Conservation (phyloP, 2,113 vertebrate genomes). For the Gadus chalcogrammus region DNA sequence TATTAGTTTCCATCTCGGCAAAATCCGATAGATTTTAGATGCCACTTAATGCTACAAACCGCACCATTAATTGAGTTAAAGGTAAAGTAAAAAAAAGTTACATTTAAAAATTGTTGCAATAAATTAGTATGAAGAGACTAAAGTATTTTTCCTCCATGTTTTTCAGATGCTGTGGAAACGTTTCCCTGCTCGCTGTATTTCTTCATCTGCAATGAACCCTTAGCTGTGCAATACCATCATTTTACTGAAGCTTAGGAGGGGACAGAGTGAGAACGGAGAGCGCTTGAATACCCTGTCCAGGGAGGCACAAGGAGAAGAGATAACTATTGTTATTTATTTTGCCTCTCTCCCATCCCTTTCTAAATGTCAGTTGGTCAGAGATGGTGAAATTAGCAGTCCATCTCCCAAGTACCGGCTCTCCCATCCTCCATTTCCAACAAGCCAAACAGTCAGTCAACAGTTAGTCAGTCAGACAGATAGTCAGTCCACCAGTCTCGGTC, state of each 20-base stretch:
- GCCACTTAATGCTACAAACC: no score
- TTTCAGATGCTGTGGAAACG: slow-evolving; percentile 67
- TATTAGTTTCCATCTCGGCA: no score
- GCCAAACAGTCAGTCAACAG: slow-evolving; percentile 31
- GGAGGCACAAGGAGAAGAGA: slow-evolving; percentile 27
- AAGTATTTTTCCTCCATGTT: slow-evolving; percentile 18
- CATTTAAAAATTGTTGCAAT: no score
- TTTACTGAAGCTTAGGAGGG: slow-evolving; percentile 47
- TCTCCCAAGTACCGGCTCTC: slow-evolving; percentile 34
- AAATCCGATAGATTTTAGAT: no score
- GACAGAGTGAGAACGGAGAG: slow-evolving; percentile 15
- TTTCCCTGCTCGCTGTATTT: slow-evolving; percentile 36
- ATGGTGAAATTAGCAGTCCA: slow-evolving; percentile 67
- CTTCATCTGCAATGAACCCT: slow-evolving; percentile 52
- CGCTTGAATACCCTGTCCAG: slow-evolving; percentile 1
- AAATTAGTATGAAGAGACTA: background rate
- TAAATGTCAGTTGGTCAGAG: slow-evolving; percentile 55
- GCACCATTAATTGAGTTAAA: no score
- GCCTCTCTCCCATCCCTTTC: slow-evolving; percentile 36
- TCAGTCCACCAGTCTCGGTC: slow-evolving; percentile 44
- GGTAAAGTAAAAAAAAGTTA: no score
- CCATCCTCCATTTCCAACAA: slow-evolving; percentile 28
- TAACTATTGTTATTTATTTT: slow-evolving; percentile 15
- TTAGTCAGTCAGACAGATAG: slow-evolving; percentile 21
- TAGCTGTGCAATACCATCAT: slow-evolving; percentile 30